Base-by-base conservation (phyloP, 2,888 invertebrate species). In the Anaspis maculata region DNA sequence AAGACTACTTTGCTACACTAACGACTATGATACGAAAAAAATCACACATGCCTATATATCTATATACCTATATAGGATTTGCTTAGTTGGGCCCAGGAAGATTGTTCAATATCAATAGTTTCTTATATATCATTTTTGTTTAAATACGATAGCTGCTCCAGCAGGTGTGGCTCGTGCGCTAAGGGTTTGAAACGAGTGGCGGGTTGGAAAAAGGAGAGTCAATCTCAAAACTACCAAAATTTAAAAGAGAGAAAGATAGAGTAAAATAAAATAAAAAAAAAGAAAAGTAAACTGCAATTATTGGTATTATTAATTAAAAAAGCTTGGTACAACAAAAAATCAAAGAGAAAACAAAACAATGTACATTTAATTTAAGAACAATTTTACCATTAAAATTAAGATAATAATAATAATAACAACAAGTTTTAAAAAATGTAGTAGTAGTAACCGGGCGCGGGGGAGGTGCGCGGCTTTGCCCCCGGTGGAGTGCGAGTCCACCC, bases 301-400 rank as follows among this genome's bases (percentile, higher is more conserved):
- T 70, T 77, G 76, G 74, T 77, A 77, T 77, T 77, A 77, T 77
- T 68, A 76, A 75, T 76, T 76, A 69, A 67, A 66, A 77, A 77
- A 76, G 76, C 76, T 76, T 72, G n/a, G n/a, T 77, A 75, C 75
- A 77, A 77, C 77, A 77, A 77, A 77, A 77, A 74, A 74, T 74
- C 74, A 76, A 76, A 72, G 73, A n/a, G n/a, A 76, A 77, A 77
- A 76, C 76, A 77, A 77, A 78, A 77, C 77, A 77, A 77, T 76
- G 75, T 77, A 77, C 76, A 77, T 76, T 64, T 76, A 76, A 76
- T 76, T 77, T 76, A 77, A 76, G 76, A 77, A 77, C 76, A 76
- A 76, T 73, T 73, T 74, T 73, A 75, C 74, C 73, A 74, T 75
- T 76, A 75, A 58, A 64, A 64, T 60, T 74, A 73, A 74, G 72